Percentiles rank a stretch among this genome's conserved stretches.
Evolutionary conservation across 2,888 invertebrate genomes (phyloP).

Genomic region (Empis livida): DNA sequence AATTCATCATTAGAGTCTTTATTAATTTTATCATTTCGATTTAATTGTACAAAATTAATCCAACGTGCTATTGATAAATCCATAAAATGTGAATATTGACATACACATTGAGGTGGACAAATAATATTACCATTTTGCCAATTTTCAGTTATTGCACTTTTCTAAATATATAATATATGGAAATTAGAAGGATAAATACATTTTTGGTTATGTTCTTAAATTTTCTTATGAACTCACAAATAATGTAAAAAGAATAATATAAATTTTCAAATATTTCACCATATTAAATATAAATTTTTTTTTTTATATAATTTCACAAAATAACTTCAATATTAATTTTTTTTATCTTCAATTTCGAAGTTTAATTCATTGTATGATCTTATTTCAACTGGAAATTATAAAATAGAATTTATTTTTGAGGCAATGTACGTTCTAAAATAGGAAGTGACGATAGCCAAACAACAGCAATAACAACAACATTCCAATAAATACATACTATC

Average conservation of each 20-base stretch:
- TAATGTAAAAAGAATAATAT: not conserved
- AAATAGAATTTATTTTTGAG: not conserved
- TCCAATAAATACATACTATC: too few relatives aligned
- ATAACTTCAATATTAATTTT: not conserved
- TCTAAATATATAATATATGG: constrained; percentile 6
- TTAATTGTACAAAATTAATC: constrained; percentile 27
- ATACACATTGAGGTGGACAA: constrained; percentile 43
- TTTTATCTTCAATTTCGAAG: too few relatives aligned
- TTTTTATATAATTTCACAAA: constrained; percentile 2
- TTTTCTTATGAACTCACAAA: too few relatives aligned
- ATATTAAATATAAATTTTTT: constrained; percentile 5
- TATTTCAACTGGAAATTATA: not conserved
- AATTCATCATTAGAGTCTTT: constrained; percentile 13
- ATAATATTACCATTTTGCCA: constrained; percentile 17
- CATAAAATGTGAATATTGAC: constrained; percentile 40
- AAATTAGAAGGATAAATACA: not conserved
- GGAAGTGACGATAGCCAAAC: not conserved
- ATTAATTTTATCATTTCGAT: constrained; percentile 7
- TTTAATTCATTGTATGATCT: too few relatives aligned
- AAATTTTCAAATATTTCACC: constrained; percentile 5
- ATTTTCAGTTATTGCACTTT: constrained; percentile 10
- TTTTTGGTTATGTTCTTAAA: not conserved
- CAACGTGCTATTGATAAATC: constrained; percentile 44
- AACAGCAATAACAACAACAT: too few relatives aligned
- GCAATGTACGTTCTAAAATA: not conserved